phyloP scores from a whole-genome alignment of 2,797 vertebrate species.

The Gymnothorax javanicus region DNA sequence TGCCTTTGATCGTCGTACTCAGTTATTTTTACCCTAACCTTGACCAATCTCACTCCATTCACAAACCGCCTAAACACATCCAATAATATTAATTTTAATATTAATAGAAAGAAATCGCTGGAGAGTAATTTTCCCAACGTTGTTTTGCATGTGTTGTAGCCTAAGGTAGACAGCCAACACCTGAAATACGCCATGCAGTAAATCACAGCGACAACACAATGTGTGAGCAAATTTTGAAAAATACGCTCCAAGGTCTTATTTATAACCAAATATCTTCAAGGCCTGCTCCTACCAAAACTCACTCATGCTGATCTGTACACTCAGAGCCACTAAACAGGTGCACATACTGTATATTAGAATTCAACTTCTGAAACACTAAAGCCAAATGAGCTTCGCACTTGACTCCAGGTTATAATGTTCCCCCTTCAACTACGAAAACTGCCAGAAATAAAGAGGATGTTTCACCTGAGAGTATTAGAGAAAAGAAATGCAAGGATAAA shows the following conservation, averaged over 20 bases:
- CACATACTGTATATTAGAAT: background rate
- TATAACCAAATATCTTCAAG: slow-evolving; percentile 25
- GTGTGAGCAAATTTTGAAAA: background rate
- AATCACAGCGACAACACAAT: background rate
- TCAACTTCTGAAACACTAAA: background rate
- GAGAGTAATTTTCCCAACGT: background rate
- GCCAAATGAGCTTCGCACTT: background rate
- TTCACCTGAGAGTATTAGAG: background rate
- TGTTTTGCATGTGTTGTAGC: background rate
- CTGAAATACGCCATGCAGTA: background rate
- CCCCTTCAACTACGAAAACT: background rate
- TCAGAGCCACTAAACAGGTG: background rate
- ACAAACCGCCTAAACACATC: no score
- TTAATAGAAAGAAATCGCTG: background rate
- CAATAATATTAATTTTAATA: background rate
- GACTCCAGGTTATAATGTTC: background rate
- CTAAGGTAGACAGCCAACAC: background rate
- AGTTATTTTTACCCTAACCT: no score
- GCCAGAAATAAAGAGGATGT: background rate
- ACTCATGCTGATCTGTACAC: background rate
- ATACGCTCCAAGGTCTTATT: background rate
- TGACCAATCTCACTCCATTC: no score
- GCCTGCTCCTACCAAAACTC: background rate
- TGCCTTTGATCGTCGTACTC: no score
- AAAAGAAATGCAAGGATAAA: background rate